Conservation (phyloP, 2,113 vertebrate species). For the Tetrao urogallus region DNA sequence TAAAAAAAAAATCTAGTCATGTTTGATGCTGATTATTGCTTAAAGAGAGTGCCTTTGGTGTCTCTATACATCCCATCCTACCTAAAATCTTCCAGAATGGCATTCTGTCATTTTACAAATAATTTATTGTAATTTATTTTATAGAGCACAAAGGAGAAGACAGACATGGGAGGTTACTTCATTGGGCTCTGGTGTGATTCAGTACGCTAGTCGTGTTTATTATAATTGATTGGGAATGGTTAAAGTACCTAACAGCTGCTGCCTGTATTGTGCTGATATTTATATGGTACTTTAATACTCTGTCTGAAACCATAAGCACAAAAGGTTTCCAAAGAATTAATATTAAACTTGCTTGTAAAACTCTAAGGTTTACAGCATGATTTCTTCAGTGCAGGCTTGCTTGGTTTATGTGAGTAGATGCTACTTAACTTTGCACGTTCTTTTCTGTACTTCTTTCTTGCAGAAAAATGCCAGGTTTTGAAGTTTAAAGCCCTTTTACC, state of each 20-base stretch:
- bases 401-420: conserved; percentile 57
- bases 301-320: conserved; percentile 72
- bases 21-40: conserved; percentile 6
- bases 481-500: conserved; percentile 55
- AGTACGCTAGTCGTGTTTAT: conserved; percentile 52
- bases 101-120: conserved; percentile 35
- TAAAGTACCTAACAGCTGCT: conserved; percentile 67
- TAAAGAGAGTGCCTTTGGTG: background rate
- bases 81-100: background rate
- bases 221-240: conserved; percentile 62
- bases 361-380: conserved; percentile 60
- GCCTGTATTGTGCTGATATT: conserved; percentile 62
- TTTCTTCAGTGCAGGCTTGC: conserved; percentile 63
- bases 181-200: conserved; percentile 1
- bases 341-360: conserved; percentile 74
- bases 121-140: conserved; percentile 56
- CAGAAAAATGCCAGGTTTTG: background rate
- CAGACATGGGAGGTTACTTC: conserved; percentile 25
- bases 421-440: conserved; percentile 63
- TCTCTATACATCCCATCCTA: background rate
- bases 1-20: background rate
- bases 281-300: conserved; percentile 70
- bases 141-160: conserved; percentile 40
- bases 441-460: conserved; percentile 50
- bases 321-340: conserved; percentile 72